Evolutionary conservation across 2,113 vertebrate genomes (phyloP).

Genomic region (Neolamprologus caudopunctatus): DNA sequence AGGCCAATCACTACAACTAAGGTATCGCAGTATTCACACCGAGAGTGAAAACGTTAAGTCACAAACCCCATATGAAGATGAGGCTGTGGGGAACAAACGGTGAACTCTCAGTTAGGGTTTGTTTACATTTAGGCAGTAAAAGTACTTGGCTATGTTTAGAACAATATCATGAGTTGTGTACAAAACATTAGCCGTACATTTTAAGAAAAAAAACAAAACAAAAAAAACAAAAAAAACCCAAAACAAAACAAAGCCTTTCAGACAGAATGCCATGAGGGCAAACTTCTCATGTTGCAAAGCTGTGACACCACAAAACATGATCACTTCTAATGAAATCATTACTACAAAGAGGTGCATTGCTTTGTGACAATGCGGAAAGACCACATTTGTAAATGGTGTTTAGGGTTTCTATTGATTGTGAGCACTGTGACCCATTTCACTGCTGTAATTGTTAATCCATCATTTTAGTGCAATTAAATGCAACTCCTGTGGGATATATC

Average conservation of each 20-base stretch:
- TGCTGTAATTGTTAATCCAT: not conserved
- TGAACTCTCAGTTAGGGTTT: not conserved
- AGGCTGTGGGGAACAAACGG: not conserved
- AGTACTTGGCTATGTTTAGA: not conserved
- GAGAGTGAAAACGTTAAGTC: not conserved
- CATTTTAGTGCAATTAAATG: not conserved
- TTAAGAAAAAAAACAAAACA: rapidly evolving
- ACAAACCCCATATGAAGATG: not conserved
- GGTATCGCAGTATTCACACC: not conserved
- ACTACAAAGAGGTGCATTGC: not conserved
- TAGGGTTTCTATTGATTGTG: not conserved
- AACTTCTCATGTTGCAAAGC: not conserved
- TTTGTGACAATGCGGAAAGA: not conserved
- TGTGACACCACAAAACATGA: not conserved
- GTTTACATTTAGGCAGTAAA: not conserved
- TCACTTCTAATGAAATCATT: not conserved
- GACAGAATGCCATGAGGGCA: not conserved
- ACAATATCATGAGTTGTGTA: not conserved
- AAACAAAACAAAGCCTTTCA: not conserved
- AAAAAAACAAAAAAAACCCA: not conserved
- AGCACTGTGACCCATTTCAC: not conserved
- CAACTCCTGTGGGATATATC: not conserved
- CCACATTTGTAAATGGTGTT: not conserved
- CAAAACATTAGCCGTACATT: not conserved
- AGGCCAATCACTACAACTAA: not conserved